Base-by-base conservation (phyloP, 1,140 invertebrate genomes). In the Lasaia peninsularis region DNA sequence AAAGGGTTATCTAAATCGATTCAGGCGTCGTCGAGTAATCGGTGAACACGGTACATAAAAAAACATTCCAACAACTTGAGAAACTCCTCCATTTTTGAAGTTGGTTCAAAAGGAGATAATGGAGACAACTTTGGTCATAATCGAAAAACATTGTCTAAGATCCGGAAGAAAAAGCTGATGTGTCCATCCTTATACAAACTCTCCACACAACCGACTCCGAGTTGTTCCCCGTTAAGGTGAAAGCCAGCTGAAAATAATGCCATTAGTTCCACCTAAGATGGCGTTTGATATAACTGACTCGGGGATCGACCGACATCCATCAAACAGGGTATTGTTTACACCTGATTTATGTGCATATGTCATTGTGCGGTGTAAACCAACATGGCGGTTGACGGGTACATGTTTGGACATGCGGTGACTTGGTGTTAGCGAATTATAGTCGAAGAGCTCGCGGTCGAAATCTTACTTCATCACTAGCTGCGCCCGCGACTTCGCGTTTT, bases 311-410 rank as follows among this genome's bases (percentile, higher is more conserved):
- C 50, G 60, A 65, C 59, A 59, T 62, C 58, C 63, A 60, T 65
- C 60, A 60, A 55, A 55, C 44, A 14, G 31, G 53, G 63, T 62
- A 65, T 65, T 65, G 63, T 65, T 57, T 62, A 16, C 32, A 56
- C 34, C 48, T 65, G 63, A 65, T 65, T 44, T 65, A 65, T 65
- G 59, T 57, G 40, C 56, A 58, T 62, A 49, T 48, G 63, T 65
- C 55, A 48, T 8, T n/a, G 37, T 28, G 31, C 52, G 54, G 52
- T 65, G 56, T 65, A 52, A 52, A 60, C 52, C 55, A 32, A 49
- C 52, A 56, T 62, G 59, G 33, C 55, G 28, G 52, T 3, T 57
- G 63, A 61, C 63, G 61, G 63, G n/a, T 51, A 53, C 52, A 53
- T 35, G 52, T 7, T 33, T 35, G 33, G 50, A 60, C 52, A 57